A percentile compares a stretch with the other conserved stretches of the same genome.
Evolutionary conservation across 2,888 invertebrate genomes (phyloP).

Genomic region (Parnassius smintheus): DNA sequence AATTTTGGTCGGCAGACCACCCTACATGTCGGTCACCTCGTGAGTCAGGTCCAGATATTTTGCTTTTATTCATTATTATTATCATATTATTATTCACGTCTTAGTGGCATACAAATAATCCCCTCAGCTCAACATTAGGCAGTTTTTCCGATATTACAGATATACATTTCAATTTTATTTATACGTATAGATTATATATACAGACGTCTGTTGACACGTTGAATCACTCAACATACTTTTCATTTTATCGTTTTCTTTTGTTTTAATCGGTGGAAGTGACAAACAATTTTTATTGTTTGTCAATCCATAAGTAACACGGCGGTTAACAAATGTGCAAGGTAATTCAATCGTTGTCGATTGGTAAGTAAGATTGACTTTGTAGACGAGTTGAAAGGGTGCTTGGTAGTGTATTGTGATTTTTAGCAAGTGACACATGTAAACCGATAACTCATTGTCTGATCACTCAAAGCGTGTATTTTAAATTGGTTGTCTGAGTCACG

Average conservation of each 20-base stretch:
- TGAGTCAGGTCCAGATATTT: too few species aligned
- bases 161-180: too few species aligned
- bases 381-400: conserved; percentile 6
- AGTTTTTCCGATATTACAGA: too few species aligned
- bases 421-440: conserved; percentile 33
- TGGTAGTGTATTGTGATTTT: conserved; percentile 24
- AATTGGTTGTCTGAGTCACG: conserved; percentile 19
- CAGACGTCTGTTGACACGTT: conserved; percentile 14
- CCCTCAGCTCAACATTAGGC: too few species aligned
- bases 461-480: conserved; percentile 13
- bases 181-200: conserved; percentile 16
- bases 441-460: conserved; percentile 32
- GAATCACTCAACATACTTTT: conserved; percentile 24
- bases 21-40: too few species aligned
- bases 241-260: conserved; percentile 27
- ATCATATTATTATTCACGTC: too few species aligned
- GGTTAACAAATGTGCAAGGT: background rate
- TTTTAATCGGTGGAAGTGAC: conserved; percentile 28
- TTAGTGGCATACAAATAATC: too few species aligned
- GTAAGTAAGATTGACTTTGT: background rate
- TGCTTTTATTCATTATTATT: too few species aligned
- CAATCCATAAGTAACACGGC: conserved; percentile 23
- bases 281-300: conserved; percentile 24
- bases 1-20: too few species aligned
- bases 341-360: background rate